Conservation (phyloP, 2,113 vertebrate species). For the Paedocypris sp. region DNA sequence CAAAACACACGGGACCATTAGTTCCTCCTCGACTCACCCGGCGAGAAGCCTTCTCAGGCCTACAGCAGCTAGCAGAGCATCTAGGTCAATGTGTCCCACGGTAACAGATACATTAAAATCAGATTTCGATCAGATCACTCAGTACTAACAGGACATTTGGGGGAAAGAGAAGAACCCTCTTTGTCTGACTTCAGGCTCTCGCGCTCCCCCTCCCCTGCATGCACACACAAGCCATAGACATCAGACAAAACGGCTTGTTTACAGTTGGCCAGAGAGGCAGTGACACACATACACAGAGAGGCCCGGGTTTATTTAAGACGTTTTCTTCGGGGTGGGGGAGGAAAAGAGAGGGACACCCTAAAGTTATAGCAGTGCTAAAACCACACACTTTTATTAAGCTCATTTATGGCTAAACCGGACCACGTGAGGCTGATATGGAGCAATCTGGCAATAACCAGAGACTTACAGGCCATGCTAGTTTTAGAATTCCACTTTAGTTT, state of each 20-base stretch:
- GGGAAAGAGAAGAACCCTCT: conserved; percentile 63
- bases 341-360: not conserved
- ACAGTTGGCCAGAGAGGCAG: conserved; percentile 58
- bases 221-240: conserved; percentile 55
- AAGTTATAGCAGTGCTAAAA: not conserved
- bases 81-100: conserved; percentile 45
- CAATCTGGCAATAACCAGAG: not conserved
- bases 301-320: conserved; percentile 33
- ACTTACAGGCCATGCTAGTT: too few species aligned
- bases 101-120: conserved; percentile 9
- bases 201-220: conserved; percentile 57
- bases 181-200: conserved; percentile 58
- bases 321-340: conserved; percentile 5
- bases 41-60: too few species aligned
- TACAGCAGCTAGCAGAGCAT: not conserved
- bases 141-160: conserved; percentile 49
- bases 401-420: not conserved
- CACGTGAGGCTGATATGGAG: not conserved
- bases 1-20: too few species aligned
- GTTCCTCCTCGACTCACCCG: too few species aligned
- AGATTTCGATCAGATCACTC: conserved; percentile 59
- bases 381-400: not conserved
- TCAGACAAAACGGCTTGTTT: conserved; percentile 68
- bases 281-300: conserved; percentile 28
- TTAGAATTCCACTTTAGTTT: too few species aligned